These are phyloP conservation scores for Isurus oxyrinchus DNA, from an alignment of 2,113 vertebrate species.

Conservation along the genomic window DNA sequence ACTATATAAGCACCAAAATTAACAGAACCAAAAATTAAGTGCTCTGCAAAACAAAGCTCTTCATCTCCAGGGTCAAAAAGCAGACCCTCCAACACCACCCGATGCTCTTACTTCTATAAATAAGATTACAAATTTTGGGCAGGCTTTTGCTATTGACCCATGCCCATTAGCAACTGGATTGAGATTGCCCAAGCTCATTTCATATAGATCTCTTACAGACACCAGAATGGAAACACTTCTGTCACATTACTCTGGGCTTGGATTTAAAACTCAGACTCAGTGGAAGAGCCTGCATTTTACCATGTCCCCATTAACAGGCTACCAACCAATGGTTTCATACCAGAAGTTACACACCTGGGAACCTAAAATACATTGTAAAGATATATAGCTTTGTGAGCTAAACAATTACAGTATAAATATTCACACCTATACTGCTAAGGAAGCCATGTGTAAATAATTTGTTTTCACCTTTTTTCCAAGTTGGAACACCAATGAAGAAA, in stretches of 20 bases:
- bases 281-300: not conserved
- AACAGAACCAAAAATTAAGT: not conserved
- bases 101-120: not conserved
- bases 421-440: not conserved
- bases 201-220: not conserved
- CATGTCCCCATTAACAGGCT: not conserved
- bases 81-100: not conserved
- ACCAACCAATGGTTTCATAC: not conserved
- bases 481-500: constrained; percentile 93
- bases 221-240: not conserved
- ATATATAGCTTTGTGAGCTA: not conserved
- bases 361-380: not conserved
- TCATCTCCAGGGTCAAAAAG: not conserved
- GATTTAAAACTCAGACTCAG: not conserved
- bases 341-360: not conserved
- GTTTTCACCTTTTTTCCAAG: constrained; percentile 87
- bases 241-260: not conserved
- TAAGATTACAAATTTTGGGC: not conserved
- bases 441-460: not conserved
- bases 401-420: not conserved
- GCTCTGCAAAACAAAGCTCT: not conserved
- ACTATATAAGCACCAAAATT: not conserved
- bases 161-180: not conserved
- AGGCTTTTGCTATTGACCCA: not conserved
- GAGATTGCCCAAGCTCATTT: not conserved